These are phyloP conservation scores for Champsocephalus gunnari DNA, from an alignment of 2,797 vertebrate species.

Conservation along the genomic window DNA sequence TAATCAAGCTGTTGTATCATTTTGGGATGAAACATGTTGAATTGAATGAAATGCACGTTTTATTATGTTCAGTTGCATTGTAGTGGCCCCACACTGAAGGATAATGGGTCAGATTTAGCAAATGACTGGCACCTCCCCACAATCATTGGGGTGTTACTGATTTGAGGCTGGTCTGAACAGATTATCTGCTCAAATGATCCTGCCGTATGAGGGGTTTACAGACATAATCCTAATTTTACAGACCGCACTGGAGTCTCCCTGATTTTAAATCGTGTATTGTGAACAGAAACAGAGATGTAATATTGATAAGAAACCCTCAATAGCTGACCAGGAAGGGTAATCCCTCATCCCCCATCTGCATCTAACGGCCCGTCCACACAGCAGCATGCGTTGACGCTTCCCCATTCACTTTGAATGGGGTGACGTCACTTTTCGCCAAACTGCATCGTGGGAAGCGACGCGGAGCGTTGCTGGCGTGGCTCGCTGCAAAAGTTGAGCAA, in stretches of 20 bases:
- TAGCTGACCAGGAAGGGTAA: not conserved
- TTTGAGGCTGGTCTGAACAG: not conserved
- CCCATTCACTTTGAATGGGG: too few relatives aligned
- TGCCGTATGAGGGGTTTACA: not conserved
- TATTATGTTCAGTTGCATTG: not conserved
- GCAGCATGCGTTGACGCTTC: too few relatives aligned
- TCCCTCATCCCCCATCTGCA: too few relatives aligned
- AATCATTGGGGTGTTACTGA: not conserved
- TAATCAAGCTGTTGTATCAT: not conserved
- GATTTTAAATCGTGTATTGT: not conserved
- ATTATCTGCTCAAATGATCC: not conserved
- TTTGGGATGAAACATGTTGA: not conserved
- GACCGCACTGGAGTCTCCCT: not conserved
- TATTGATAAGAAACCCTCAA: not conserved
- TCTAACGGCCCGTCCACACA: too few relatives aligned
- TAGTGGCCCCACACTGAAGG: not conserved
- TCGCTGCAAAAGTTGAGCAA: too few relatives aligned
- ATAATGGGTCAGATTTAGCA: not conserved
- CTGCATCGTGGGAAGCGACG: too few relatives aligned
- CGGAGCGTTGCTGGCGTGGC: too few relatives aligned
- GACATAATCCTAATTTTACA: not conserved
- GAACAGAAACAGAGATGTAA: not conserved
- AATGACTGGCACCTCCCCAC: not conserved
- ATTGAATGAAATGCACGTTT: not conserved
- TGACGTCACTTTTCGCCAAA: too few relatives aligned